phyloP scores from a whole-genome alignment of 2,113 vertebrate genomes.

The Sapayoa aenigma region DNA sequence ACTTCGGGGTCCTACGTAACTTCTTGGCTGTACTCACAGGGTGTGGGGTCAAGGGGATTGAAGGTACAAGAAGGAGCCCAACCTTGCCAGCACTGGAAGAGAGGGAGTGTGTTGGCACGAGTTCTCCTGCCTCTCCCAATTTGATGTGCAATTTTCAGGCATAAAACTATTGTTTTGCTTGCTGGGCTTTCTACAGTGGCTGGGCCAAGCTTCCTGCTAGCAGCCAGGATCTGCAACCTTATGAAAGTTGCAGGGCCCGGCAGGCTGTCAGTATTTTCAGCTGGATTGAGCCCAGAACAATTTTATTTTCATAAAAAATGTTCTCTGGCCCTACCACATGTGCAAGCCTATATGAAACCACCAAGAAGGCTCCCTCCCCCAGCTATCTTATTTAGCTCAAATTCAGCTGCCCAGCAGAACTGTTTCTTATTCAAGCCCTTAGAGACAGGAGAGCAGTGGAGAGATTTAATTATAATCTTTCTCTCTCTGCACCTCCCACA shows the following conservation, averaged over 20 bases:
- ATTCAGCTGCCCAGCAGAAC: constrained; percentile 62
- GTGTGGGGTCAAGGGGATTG: not conserved
- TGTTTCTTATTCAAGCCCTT: constrained; percentile 62
- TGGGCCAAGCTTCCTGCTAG: constrained; percentile 36
- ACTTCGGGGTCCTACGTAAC: not conserved
- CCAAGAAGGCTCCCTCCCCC: constrained; percentile 63
- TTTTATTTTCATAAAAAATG: constrained; percentile 69
- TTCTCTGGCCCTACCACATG: constrained; percentile 63
- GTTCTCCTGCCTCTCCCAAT: not conserved
- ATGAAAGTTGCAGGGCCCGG: constrained; percentile 53
- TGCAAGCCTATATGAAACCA: constrained; percentile 54
- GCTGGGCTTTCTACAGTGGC: not conserved
- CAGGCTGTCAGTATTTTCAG: constrained; percentile 56
- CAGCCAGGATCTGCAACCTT: constrained; percentile 57
- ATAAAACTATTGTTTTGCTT: constrained; percentile 38
- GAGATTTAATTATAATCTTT: constrained; percentile 70
- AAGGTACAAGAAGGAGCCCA: not conserved
- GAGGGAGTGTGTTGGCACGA: not conserved
- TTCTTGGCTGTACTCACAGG: not conserved
- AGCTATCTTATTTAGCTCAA: constrained; percentile 54
- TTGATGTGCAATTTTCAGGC: not conserved
- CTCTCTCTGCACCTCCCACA: constrained; percentile 59
- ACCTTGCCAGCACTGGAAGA: accelerated
- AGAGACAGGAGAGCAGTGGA: constrained; percentile 51
- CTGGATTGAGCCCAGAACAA: constrained; percentile 55